These are phyloP conservation scores for Acrocephalus scirpaceus DNA, from an alignment of 2,797 vertebrate species.

Conservation along the genomic window DNA sequence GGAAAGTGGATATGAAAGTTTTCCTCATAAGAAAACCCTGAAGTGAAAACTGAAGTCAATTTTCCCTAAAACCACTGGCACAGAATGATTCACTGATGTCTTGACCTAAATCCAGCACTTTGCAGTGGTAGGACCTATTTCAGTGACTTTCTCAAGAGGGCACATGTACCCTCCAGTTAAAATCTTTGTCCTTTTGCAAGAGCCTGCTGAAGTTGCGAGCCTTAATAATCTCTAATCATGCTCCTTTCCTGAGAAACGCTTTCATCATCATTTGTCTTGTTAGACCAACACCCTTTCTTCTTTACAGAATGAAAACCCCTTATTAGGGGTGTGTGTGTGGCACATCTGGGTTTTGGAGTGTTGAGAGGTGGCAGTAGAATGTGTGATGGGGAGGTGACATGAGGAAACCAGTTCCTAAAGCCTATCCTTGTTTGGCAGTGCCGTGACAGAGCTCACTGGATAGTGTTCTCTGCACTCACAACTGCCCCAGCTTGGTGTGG, in stretches of 20 bases:
- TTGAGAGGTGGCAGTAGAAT: not conserved
- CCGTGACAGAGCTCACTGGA: not conserved
- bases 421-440: not conserved
- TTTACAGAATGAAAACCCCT: not conserved
- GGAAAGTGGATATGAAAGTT: not conserved
- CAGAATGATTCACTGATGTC: not conserved
- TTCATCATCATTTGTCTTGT: not conserved
- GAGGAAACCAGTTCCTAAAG: not conserved
- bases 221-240: not conserved
- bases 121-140: not conserved
- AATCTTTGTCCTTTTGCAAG: not conserved
- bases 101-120: not conserved
- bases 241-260: not conserved
- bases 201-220: not conserved
- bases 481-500: not conserved
- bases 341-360: not conserved
- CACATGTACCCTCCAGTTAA: not conserved
- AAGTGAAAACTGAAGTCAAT: not conserved
- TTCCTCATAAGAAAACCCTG: not conserved
- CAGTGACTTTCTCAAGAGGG: not conserved
- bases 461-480: not conserved
- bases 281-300: not conserved
- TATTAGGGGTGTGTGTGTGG: not conserved
- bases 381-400: not conserved
- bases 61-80: not conserved